Base-by-base conservation (phyloP, 2,797 vertebrate genomes). In the Catostomus latipinnis region DNA sequence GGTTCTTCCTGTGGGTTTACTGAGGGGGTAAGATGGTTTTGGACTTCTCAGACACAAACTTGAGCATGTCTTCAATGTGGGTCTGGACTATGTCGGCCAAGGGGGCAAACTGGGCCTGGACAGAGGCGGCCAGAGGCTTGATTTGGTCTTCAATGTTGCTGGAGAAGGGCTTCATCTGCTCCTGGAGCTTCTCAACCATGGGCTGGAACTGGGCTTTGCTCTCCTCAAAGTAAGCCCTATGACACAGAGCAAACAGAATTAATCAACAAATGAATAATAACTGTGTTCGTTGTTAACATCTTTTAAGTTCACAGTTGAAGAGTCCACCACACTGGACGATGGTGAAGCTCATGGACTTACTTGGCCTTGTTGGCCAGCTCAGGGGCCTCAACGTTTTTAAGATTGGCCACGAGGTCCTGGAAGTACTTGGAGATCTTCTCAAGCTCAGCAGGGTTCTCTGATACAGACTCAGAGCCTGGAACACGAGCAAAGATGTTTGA, bases 351-450 rank as follows among this genome's bases (percentile, higher is more conserved):
- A 34, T n/a, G 6, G 45, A 90, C 90, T 91, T 81, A 93, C 92
- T 90, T 89, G 43, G 92, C 91, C 7, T 86, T 82, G 89, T 77
- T 88, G 85, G 87, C 80, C 86, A 92, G 73, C 71, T 91, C 88
- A 0, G 88, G 72, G 16, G 84, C 52, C 84, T 91, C 90, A 45
- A 92, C 50, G 61, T 84, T 89, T 68, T 92, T 89, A 80, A 92
- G 83, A 81, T 90, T 80, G 8, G 91, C 89, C 4, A 89, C 80
- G 57, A 92, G 85, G 2, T 91, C 89, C 6, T 74, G 85, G 79
- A 93, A 76, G 52, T 90, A 66, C 78, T 83, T 82, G 74, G 81
- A 60, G 57, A 92, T 67, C 43, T 6, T 85, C 6, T 91, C 88
- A 61, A 90, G 16, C 0, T 92, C 90, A 0, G 84, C 8, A 70